These are phyloP conservation scores for Uria aalge DNA, from an alignment of 2,113 vertebrate genomes.

Conservation along the genomic window DNA sequence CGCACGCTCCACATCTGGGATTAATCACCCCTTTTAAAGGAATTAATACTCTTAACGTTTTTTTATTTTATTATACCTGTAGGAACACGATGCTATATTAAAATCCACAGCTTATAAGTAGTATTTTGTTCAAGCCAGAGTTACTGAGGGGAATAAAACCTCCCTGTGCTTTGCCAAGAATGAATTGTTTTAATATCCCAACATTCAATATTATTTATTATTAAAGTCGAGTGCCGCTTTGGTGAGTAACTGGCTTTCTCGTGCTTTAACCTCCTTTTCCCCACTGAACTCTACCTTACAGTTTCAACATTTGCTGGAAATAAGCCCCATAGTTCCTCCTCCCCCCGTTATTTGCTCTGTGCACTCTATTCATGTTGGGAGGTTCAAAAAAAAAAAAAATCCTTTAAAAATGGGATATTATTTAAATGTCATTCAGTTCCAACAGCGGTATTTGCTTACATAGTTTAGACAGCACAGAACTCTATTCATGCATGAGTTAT, in stretches of 20 bases:
- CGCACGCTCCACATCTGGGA: conserved; percentile 73
- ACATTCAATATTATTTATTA: conserved; percentile 83
- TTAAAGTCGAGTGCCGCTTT: conserved; percentile 72
- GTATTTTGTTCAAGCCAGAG: conserved; percentile 70
- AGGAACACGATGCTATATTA: conserved; percentile 80
- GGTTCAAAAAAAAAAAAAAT: not conserved
- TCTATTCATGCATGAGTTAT: conserved; percentile 38
- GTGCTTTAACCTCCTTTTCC: conserved; percentile 61
- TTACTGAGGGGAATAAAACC: conserved; percentile 73
- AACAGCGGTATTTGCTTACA: conserved; percentile 29
- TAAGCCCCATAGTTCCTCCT: not conserved
- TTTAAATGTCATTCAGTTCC: conserved; percentile 43
- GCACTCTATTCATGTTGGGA: not conserved
- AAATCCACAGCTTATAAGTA: conserved; percentile 72
- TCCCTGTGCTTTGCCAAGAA: conserved; percentile 75
- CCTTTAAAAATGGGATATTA: conserved; percentile 3
- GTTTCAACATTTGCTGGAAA: not conserved
- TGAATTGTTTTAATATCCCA: conserved; percentile 86
- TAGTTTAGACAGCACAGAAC: conserved; percentile 21
- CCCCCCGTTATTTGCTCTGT: not conserved
- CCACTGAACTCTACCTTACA: conserved; percentile 19
- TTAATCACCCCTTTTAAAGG: conserved; percentile 74
- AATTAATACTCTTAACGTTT: conserved; percentile 81
- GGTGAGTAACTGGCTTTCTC: conserved; percentile 66
- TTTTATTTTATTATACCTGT: conserved; percentile 79